These are phyloP conservation scores for Lophius piscatorius DNA, from an alignment of 2,113 vertebrate species.

Conservation along the genomic window DNA sequence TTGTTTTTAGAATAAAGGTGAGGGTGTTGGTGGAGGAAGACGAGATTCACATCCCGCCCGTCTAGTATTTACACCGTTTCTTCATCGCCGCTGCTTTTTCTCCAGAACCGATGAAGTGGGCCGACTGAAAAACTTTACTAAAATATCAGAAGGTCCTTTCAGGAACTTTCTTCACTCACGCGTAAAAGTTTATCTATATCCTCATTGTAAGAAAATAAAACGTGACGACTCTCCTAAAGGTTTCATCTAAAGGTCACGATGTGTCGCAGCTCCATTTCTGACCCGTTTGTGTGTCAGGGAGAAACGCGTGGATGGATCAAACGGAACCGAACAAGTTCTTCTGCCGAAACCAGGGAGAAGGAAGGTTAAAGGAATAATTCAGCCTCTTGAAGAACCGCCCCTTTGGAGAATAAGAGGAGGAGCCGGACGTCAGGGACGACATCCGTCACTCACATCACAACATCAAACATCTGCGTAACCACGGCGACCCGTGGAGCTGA, in stretches of 20 bases:
- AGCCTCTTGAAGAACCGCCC: slow-evolving; percentile 4
- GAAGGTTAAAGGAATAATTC: slow-evolving; percentile 1
- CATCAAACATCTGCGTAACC: slow-evolving; percentile 51
- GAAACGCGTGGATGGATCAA: slow-evolving; percentile 9
- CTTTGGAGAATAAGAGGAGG: neutral
- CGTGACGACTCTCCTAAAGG: slow-evolving; percentile 39
- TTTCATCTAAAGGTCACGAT: too few species aligned
- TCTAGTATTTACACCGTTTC: slow-evolving; percentile 32
- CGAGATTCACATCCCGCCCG: neutral
- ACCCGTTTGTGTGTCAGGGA: too few species aligned
- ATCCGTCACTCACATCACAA: slow-evolving; percentile 58
- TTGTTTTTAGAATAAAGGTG: neutral
- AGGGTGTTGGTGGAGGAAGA: slow-evolving; percentile 6
- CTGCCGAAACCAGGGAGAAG: neutral
- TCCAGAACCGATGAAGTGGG: slow-evolving; percentile 14
- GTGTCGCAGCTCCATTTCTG: too few species aligned
- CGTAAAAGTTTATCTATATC: slow-evolving; percentile 28
- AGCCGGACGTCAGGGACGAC: slow-evolving; percentile 33
- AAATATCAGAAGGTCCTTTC: slow-evolving; percentile 26
- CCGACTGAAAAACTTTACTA: slow-evolving; percentile 32
- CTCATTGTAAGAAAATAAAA: slow-evolving; percentile 71
- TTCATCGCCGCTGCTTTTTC: slow-evolving; percentile 2
- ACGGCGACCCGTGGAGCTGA: slow-evolving; percentile 30
- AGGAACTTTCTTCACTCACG: slow-evolving; percentile 28
- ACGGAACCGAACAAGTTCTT: slow-evolving; percentile 6